Evolutionary conservation across 2,888 invertebrate genomes (phyloP).

Genomic region (Teinopalpus imperialis): DNA sequence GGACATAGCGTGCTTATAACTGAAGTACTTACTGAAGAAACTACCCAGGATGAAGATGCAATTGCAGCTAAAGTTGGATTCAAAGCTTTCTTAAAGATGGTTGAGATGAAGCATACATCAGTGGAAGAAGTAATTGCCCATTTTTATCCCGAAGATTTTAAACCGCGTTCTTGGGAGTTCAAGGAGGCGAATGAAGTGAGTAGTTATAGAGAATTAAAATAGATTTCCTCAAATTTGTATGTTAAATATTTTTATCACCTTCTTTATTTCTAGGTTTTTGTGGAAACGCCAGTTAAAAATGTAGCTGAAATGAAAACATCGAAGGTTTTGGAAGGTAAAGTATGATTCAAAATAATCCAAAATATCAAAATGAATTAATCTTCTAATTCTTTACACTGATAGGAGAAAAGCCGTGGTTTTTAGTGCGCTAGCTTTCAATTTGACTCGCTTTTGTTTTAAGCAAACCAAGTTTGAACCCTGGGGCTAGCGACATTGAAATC

Average conservation of each 20-base stretch:
- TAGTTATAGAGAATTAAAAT: too few species aligned
- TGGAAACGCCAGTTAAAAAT: constrained; percentile 51
- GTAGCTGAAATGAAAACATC: constrained; percentile 51
- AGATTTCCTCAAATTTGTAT: neutral
- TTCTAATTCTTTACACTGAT: too few species aligned
- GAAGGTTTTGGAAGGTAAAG: constrained; percentile 62
- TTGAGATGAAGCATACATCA: constrained; percentile 89
- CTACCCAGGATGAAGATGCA: constrained; percentile 88
- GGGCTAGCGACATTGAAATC: too few species aligned
- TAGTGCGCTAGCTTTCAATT: too few species aligned
- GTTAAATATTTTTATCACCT: too few species aligned
- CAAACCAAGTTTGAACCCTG: too few species aligned
- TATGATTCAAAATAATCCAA: too few species aligned
- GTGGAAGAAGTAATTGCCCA: constrained; percentile 92
- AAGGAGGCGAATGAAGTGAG: constrained; percentile 86
- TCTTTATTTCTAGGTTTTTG: constrained; percentile 48
- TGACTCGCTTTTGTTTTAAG: too few species aligned
- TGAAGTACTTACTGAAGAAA: constrained; percentile 91
- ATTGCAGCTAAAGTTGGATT: constrained; percentile 92
- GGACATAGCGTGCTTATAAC: constrained; percentile 91
- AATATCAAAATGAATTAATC: too few species aligned
- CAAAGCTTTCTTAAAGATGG: constrained; percentile 92
- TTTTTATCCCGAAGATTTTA: constrained; percentile 92
- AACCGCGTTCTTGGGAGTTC: constrained; percentile 90
- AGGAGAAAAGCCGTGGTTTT: too few species aligned